Conservation (phyloP, 2,888 invertebrate genomes). For the Melanophora roralis region DNA sequence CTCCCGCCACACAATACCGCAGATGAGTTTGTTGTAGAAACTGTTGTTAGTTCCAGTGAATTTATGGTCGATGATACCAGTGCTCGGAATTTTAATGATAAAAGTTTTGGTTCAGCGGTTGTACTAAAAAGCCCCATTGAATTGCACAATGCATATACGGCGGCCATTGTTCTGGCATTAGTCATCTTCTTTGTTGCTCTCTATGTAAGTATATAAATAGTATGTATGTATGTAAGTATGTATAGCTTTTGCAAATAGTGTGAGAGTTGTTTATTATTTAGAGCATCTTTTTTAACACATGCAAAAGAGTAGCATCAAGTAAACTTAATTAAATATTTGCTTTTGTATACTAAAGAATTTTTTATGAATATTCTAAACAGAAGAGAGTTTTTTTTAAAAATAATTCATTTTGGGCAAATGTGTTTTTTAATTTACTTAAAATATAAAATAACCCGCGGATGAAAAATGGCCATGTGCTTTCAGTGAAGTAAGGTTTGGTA, state of each 20-base stretch:
- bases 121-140: constrained; percentile 79
- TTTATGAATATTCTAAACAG: not conserved
- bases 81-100: constrained; percentile 77
- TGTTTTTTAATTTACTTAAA: not conserved
- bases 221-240: no score
- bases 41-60: constrained; percentile 79
- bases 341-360: not conserved
- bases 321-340: constrained; percentile 22
- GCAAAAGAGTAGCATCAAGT: not conserved
- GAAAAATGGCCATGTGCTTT: no score
- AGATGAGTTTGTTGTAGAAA: constrained; percentile 85
- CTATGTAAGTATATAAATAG: constrained; percentile 79
- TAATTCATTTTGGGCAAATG: no score
- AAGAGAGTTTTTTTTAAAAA: no score
- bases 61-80: constrained; percentile 77
- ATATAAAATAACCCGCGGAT: no score
- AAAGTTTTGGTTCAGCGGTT: constrained; percentile 76
- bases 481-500: no score
- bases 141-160: constrained; percentile 87
- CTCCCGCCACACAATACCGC: constrained; percentile 64
- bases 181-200: constrained; percentile 86
- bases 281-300: not conserved
- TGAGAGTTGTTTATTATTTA: not conserved
- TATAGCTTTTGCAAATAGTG: not conserved
- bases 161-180: constrained; percentile 85